phyloP scores from a whole-genome alignment of 1,140 invertebrate species.

The Drosophila equinoxialis region DNA sequence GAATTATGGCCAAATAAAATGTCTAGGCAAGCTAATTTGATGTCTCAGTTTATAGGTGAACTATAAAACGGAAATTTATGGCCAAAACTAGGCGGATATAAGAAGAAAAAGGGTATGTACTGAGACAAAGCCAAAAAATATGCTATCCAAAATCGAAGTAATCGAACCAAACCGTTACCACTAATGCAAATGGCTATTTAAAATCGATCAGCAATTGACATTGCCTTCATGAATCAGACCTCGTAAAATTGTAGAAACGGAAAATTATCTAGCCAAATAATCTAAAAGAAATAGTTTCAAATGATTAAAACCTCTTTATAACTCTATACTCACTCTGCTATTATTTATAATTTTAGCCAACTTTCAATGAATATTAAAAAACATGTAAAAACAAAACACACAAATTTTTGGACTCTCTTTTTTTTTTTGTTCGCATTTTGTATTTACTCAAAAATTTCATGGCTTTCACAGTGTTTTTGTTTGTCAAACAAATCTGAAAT shows the following conservation, averaged over 20 bases:
- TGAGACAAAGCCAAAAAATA: conserved; percentile 1
- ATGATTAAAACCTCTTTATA: not conserved
- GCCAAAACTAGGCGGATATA: not conserved
- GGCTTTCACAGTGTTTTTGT: conserved; percentile 29
- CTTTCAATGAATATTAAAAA: conserved; percentile 11
- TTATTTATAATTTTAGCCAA: not conserved
- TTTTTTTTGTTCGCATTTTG: conserved; percentile 9
- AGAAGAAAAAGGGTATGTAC: not conserved
- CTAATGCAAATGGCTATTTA: not conserved
- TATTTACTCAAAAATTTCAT: conserved; percentile 51
- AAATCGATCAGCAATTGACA: not conserved
- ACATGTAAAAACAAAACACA: not conserved
- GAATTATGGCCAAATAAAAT: conserved; percentile 52
- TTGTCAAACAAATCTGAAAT: conserved; percentile 19
- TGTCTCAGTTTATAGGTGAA: conserved; percentile 50
- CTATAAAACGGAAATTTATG: conserved; percentile 53
- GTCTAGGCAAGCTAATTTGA: conserved; percentile 48
- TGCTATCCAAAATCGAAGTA: not conserved
- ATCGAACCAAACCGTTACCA: not conserved
- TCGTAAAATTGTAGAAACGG: too few relatives aligned
- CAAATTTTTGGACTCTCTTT: not conserved
- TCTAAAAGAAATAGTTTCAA: not conserved
- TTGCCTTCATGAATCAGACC: too few relatives aligned
- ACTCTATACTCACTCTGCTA: too few relatives aligned
- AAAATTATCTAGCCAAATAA: too few relatives aligned